These are phyloP conservation scores for Lasioglossum lativentre DNA, from an alignment of 2,888 invertebrate genomes.

Conservation along the genomic window DNA sequence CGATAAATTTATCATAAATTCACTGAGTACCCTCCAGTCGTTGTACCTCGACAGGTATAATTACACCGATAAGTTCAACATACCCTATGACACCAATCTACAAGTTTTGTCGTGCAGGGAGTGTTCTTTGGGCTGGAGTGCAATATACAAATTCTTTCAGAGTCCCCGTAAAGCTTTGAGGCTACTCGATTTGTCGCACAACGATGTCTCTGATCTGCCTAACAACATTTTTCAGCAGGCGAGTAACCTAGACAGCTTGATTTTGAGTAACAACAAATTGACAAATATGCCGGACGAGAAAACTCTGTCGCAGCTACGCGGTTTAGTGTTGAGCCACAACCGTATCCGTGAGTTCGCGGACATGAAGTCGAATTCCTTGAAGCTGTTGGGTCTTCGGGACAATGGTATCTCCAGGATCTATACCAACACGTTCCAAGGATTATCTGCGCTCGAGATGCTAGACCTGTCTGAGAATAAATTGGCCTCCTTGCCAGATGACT, in stretches of 20 bases:
- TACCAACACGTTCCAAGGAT: background rate
- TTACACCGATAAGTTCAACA: rapidly evolving
- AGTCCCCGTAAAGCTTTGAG: background rate
- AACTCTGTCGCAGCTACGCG: rapidly evolving
- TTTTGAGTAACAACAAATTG: slow-evolving; percentile 9
- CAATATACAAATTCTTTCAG: background rate
- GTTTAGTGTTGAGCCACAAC: slow-evolving; percentile 32
- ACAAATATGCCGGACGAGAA: rapidly evolving
- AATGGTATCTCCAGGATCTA: slow-evolving; percentile 72
- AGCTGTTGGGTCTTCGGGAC: slow-evolving; percentile 68
- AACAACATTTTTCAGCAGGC: background rate
- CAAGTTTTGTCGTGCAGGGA: background rate
- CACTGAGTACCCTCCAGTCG: background rate
- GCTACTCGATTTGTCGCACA: background rate
- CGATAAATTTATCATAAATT: background rate
- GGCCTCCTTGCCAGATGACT: background rate
- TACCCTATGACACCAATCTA: background rate
- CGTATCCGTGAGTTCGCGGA: rapidly evolving
- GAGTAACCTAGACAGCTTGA: background rate
- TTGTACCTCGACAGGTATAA: background rate
- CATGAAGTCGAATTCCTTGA: slow-evolving; percentile 31
- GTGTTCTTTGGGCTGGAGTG: background rate
- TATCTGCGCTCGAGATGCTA: background rate
- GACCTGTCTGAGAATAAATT: background rate
- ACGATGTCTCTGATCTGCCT: background rate